Conservation (phyloP, 2,888 invertebrate species). For the Diloba caeruleocephala region DNA sequence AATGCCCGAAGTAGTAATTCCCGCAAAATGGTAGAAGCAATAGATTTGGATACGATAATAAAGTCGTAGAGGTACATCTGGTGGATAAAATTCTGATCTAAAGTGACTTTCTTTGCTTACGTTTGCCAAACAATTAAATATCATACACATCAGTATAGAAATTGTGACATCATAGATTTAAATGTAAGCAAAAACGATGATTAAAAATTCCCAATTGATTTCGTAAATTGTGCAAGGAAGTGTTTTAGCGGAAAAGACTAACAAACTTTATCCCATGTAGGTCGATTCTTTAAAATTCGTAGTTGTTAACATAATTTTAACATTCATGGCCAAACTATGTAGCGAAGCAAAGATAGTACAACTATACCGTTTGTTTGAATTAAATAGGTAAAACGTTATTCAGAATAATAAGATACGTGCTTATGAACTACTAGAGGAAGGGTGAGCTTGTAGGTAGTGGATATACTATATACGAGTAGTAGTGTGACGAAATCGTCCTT, state of each 20-base stretch:
- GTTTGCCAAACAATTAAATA: too few relatives aligned
- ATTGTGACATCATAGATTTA: neutral
- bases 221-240: constrained; percentile 24
- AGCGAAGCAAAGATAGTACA: constrained; percentile 9
- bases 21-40: too few relatives aligned
- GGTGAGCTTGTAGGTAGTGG: too few relatives aligned
- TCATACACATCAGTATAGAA: too few relatives aligned
- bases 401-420: neutral
- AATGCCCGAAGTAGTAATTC: too few relatives aligned
- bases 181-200: neutral
- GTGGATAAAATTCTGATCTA: too few relatives aligned
- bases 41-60: too few relatives aligned
- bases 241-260: constrained; percentile 14
- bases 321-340: constrained; percentile 33
- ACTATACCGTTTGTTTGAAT: constrained; percentile 7
- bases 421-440: too few relatives aligned
- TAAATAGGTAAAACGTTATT: neutral
- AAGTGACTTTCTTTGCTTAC: too few relatives aligned
- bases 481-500: too few relatives aligned
- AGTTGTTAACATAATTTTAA: constrained; percentile 26
- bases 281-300: constrained; percentile 18
- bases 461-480: too few relatives aligned
- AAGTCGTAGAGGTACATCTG: too few relatives aligned
- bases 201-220: constrained; percentile 3
- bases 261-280: constrained; percentile 21